phyloP scores from a whole-genome alignment of 2,113 vertebrate species.

The Caloenas nicobarica region DNA sequence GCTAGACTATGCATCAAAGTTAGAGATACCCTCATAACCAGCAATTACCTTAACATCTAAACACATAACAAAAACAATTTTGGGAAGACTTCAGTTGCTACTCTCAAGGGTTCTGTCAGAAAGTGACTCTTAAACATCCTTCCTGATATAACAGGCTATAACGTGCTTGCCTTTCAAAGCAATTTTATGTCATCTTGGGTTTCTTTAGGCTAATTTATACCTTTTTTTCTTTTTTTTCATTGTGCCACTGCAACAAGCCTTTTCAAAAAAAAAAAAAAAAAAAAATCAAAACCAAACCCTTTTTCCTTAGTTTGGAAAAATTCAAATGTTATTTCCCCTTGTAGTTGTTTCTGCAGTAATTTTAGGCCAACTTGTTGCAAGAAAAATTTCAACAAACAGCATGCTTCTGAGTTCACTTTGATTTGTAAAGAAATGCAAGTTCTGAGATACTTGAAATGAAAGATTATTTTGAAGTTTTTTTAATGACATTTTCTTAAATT shows the following conservation, averaged over 20 bases:
- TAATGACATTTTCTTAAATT: not conserved
- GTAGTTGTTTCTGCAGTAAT: not conserved
- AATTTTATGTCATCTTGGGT: not conserved
- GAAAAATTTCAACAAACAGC: not conserved
- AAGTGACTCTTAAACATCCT: not conserved
- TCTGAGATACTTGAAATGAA: not conserved
- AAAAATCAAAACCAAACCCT: too few relatives aligned
- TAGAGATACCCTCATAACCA: not conserved
- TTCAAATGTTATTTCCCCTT: not conserved
- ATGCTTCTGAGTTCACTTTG: not conserved
- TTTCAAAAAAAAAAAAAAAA: not conserved
- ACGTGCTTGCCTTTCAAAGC: not conserved
- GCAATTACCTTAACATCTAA: not conserved
- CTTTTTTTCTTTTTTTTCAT: too few relatives aligned
- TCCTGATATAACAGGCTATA: not conserved
- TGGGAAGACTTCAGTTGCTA: not conserved
- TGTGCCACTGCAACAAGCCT: not conserved
- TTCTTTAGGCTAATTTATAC: not conserved
- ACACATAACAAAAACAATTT: not conserved
- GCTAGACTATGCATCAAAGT: not conserved
- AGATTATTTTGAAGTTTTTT: not conserved
- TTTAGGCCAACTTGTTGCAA: not conserved
- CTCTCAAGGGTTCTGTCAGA: not conserved
- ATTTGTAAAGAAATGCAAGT: not conserved
- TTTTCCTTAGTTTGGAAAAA: not conserved